These are phyloP conservation scores for Caenorhabditis latens DNA, from an alignment of 1,140 invertebrate genomes.

Conservation along the genomic window DNA sequence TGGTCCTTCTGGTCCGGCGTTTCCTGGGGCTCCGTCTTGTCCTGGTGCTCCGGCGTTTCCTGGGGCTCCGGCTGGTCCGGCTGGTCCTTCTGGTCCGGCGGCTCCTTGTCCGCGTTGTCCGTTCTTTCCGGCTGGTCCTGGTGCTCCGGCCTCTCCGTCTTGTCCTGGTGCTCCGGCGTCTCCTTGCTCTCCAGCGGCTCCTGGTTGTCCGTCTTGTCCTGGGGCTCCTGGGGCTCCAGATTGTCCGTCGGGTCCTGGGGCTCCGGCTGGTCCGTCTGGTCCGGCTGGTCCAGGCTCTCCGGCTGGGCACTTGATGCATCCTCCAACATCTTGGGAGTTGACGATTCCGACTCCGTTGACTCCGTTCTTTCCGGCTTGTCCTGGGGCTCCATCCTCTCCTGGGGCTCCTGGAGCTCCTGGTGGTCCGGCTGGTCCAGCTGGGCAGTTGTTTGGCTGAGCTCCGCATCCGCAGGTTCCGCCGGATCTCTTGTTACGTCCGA, in stretches of 20 bases:
- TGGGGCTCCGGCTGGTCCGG: slow-evolving; percentile 45
- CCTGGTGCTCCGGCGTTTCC: slow-evolving; percentile 49
- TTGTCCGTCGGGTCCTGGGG: slow-evolving; percentile 58
- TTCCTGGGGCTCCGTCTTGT: slow-evolving; percentile 47
- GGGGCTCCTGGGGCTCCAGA: slow-evolving; percentile 57
- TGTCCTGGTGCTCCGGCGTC: slow-evolving; percentile 58
- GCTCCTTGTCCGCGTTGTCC: slow-evolving; percentile 59
- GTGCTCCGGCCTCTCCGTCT: slow-evolving; percentile 58
- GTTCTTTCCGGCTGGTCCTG: slow-evolving; percentile 56
- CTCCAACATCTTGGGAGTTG: slow-evolving; percentile 29
- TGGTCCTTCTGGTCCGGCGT: slow-evolving; percentile 58
- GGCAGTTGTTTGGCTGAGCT: slow-evolving; percentile 64
- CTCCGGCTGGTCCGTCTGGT: slow-evolving; percentile 53
- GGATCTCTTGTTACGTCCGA: slow-evolving; percentile 62
- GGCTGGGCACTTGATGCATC: slow-evolving; percentile 65
- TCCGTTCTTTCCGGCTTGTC: slow-evolving; percentile 59
- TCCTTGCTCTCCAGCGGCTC: slow-evolving; percentile 51
- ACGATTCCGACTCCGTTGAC: slow-evolving; percentile 56
- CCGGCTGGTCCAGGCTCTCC: slow-evolving; percentile 63
- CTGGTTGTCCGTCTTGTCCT: slow-evolving; percentile 55
- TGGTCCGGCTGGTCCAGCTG: slow-evolving; percentile 62
- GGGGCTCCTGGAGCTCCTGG: slow-evolving; percentile 60
- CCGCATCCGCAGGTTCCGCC: slow-evolving; percentile 62
- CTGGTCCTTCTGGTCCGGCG: slow-evolving; percentile 53
- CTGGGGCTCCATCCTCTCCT: slow-evolving; percentile 61